These are phyloP conservation scores for Tyto alba DNA, from an alignment of 2,113 vertebrate species.

Conservation along the genomic window DNA sequence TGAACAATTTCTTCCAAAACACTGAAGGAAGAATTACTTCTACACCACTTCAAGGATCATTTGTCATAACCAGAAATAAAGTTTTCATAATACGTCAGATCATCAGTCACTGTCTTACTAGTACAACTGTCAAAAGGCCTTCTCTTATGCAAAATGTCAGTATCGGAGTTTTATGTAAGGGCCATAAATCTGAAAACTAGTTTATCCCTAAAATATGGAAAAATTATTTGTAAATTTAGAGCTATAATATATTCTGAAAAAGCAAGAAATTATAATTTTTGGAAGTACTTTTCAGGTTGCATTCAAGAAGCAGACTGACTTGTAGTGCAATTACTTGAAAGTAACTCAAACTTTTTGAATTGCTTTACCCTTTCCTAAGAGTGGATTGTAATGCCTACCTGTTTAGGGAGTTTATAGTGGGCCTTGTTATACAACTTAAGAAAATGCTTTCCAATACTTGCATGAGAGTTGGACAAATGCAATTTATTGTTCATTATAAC, in stretches of 20 bases:
- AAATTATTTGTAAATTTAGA: not conserved
- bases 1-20: not conserved
- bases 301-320: not conserved
- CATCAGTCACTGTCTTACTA: not conserved
- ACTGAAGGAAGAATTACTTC: not conserved
- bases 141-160: not conserved
- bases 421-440: not conserved
- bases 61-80: not conserved
- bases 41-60: not conserved
- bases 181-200: not conserved
- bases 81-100: not conserved
- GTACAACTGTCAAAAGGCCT: not conserved
- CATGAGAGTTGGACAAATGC: not conserved
- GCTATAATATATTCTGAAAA: not conserved
- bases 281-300: not conserved
- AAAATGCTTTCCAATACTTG: not conserved
- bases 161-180: not conserved
- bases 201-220: not conserved
- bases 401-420: not conserved
- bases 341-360: not conserved
- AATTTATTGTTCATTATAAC: not conserved
- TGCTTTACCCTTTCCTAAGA: not conserved
- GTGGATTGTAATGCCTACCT: not conserved
- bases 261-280: not conserved
- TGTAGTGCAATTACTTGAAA: not conserved